phyloP scores from a whole-genome alignment of 2,888 invertebrate species.

The Dicyrtomina minuta region DNA sequence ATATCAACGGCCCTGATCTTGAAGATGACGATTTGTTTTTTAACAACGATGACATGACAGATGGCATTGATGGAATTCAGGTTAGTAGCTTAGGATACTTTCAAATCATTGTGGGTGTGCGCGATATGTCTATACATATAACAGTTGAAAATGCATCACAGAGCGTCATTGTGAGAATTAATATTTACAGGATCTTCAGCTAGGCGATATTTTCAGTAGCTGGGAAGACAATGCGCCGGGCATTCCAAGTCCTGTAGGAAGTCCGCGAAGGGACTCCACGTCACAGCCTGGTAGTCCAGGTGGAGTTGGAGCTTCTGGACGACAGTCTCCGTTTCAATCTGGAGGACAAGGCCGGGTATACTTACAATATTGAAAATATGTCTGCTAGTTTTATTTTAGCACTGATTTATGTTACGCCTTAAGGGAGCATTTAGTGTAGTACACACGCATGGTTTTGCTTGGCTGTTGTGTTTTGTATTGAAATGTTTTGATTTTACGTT shows the following conservation, averaged over 20 bases:
- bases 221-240: conserved; percentile 55
- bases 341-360: conserved; percentile 61
- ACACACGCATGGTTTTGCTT: neutral
- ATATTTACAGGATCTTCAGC: conserved; percentile 48
- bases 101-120: neutral
- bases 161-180: no score
- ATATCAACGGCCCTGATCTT: conserved; percentile 67
- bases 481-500: no score
- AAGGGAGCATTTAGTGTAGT: neutral
- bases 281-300: conserved; percentile 60
- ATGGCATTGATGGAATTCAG: conserved; percentile 68
- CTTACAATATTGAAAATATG: neutral
- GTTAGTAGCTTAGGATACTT: conserved; percentile 29
- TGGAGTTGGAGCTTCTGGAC: conserved; percentile 60
- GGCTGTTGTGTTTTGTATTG: neutral
- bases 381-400: neutral
- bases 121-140: neutral
- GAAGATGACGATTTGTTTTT: conserved; percentile 68
- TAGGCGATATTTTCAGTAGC: conserved; percentile 51
- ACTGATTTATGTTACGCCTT: no score
- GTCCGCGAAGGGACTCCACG: conserved; percentile 55
- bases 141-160: no score
- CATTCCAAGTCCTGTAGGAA: conserved; percentile 63
- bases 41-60: conserved; percentile 62
- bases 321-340: conserved; percentile 61